Base-by-base conservation (phyloP, 2,113 vertebrate genomes). In the Pyxicephalus adspersus region DNA sequence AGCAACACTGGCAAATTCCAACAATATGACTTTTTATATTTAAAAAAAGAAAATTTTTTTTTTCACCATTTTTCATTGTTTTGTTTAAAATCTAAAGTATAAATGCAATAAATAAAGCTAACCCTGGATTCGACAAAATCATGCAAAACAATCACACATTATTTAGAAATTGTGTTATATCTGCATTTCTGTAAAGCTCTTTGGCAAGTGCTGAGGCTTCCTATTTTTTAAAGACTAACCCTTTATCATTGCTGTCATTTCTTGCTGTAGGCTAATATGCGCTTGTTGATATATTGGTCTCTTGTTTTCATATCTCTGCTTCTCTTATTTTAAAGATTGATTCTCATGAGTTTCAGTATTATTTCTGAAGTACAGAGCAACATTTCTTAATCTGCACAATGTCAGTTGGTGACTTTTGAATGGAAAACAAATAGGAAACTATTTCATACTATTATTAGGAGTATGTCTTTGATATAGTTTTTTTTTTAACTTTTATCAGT, bases 401-500 rank as follows among this genome's bases (percentile, higher is more conserved):
- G 31, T 84, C 72, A 67, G 81, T 50, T 84, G 71, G 78, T 79
- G 83, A 81, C 38, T 28, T 45, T 23, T 84, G 28, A 79, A 4
- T 78, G 73, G 71, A 19, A 85, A 83, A 85, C 71, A 84, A 77
- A 70, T 68, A 84, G 83, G 15, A 5, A 70, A 8, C 75, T 76
- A 55, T 65, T 84, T 84, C 85, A 66, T 17, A 9, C 17, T 28
- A 76, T 85, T 75, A 86, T 60, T 50, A 78, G 71, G 77, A 68
- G 45, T 65, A 28, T 77, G 64, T 58, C 82, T 15, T 75, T 84
- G 29, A 71, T 83, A 57, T 79, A 79, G 77, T 60, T 67, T 78
- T 81, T 73, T 34, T 34, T 34, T 34, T 34, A 4, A 4, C 31
- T 34, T 34, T 81, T 89, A 88, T 89, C 29, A 84, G 45, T 85